These are phyloP conservation scores for Agriopis aurantiaria DNA, from an alignment of 2,888 invertebrate species.

Conservation along the genomic window DNA sequence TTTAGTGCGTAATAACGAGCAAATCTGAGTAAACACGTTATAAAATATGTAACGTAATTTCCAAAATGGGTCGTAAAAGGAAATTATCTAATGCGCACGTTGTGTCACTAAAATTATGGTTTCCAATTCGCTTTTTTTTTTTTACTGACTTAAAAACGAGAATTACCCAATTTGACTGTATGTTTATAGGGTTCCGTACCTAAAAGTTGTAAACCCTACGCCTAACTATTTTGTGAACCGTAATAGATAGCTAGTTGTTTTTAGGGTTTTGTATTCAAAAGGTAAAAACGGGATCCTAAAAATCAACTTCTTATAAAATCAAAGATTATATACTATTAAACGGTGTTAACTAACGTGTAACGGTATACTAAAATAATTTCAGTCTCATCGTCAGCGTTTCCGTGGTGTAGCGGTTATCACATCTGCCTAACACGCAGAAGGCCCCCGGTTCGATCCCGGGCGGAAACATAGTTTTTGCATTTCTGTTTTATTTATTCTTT, in stretches of 20 bases:
- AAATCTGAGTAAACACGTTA: slow-evolving; percentile 15
- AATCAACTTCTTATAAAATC: neutral
- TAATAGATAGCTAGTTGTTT: too few relatives aligned
- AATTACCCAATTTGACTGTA: too few relatives aligned
- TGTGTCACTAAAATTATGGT: neutral
- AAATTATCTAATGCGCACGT: neutral
- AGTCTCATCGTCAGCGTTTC: slow-evolving; percentile 81
- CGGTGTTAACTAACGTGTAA: too few relatives aligned
- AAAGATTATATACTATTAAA: too few relatives aligned
- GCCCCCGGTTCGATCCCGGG: slow-evolving; percentile 96
- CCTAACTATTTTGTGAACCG: too few relatives aligned
- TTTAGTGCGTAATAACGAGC: slow-evolving; percentile 16
- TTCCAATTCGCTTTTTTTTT: too few relatives aligned
- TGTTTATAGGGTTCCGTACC: too few relatives aligned
- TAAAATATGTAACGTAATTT: slow-evolving; percentile 16
- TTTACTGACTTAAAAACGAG: too few relatives aligned
- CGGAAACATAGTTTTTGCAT: slow-evolving; percentile 88
- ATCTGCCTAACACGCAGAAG: slow-evolving; percentile 97
- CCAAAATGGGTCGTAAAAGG: slow-evolving; percentile 15
- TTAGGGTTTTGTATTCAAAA: too few relatives aligned
- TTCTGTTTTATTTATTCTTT: neutral
- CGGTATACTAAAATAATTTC: neutral
- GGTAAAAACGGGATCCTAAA: too few relatives aligned
- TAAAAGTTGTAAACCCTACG: too few relatives aligned
- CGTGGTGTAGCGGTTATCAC: slow-evolving; percentile 97